These are phyloP conservation scores for Sandelia bainsii DNA, from an alignment of 2,797 vertebrate species.

Conservation along the genomic window DNA sequence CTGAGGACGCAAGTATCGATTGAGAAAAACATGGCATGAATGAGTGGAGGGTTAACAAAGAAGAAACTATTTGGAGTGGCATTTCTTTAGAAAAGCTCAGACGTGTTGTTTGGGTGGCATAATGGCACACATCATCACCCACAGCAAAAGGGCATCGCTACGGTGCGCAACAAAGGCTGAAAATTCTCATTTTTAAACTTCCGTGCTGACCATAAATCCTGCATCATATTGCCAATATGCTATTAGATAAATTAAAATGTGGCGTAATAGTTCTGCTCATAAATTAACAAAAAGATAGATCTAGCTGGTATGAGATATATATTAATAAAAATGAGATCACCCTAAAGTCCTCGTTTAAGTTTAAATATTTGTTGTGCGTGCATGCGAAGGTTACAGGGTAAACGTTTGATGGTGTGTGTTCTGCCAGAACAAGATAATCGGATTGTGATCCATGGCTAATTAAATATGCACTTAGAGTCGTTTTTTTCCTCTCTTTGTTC, in stretches of 20 bases:
- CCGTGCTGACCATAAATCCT: conserved; percentile 25
- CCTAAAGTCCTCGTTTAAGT: conserved; percentile 49
- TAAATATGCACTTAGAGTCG: conserved; percentile 49
- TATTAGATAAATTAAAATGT: background rate
- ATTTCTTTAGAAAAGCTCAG: conserved; percentile 47
- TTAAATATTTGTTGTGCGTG: conserved; percentile 33
- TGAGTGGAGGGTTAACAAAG: conserved; percentile 52
- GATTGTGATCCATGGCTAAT: conserved; percentile 56
- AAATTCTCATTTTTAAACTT: conserved; percentile 26
- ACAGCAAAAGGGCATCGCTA: conserved; percentile 25
- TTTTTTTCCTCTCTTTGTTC: conserved; percentile 44
- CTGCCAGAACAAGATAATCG: conserved; percentile 47
- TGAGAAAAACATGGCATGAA: conserved; percentile 25
- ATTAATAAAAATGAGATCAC: background rate
- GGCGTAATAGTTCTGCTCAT: background rate
- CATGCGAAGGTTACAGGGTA: background rate
- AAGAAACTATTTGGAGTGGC: conserved; percentile 41
- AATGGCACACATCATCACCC: conserved; percentile 55
- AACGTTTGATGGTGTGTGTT: conserved; percentile 23
- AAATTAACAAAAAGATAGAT: background rate
- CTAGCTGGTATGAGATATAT: background rate
- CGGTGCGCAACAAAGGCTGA: conserved; percentile 26
- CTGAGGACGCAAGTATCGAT: conserved; percentile 29
- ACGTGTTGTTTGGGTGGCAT: conserved; percentile 44
- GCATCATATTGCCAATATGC: background rate